A percentile compares a stretch with the other conserved stretches of the same genome.
Conservation (phyloP, 2,888 invertebrate species). For the Mycalesis mineus region DNA sequence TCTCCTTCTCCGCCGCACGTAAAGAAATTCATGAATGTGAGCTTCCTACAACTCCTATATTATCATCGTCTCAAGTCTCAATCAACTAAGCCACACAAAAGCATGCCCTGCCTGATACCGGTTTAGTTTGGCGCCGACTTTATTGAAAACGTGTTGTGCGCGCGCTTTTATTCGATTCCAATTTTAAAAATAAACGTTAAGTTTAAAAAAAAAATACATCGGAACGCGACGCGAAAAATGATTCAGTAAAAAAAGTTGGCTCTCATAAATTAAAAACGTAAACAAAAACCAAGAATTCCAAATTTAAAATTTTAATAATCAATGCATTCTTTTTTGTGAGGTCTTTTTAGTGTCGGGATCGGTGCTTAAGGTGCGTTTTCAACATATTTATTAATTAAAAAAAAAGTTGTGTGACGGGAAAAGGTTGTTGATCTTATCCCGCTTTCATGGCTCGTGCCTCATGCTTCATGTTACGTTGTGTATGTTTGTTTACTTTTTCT, state of each 20-base stretch:
- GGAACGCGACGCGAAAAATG: not conserved
- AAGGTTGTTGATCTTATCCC: conserved; percentile 18
- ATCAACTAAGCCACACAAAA: not conserved
- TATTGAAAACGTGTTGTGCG: conserved; percentile 4
- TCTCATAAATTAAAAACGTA: not conserved
- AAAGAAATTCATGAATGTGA: conserved; percentile 7
- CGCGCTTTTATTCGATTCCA: not conserved
- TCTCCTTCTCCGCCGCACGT: conserved; percentile 3
- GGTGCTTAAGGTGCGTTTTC: conserved; percentile 6
- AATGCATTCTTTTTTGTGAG: conserved; percentile 1
- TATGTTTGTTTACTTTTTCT: not conserved
- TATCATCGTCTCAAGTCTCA: conserved; percentile 1
- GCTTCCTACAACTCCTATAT: not conserved
- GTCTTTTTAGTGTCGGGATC: conserved; percentile 9
- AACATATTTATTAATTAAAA: conserved; percentile 16
- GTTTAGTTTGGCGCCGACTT: conserved; percentile 14
- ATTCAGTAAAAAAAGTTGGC: not conserved
- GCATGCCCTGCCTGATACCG: not conserved
- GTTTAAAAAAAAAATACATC: not conserved
- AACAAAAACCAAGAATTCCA: not conserved
- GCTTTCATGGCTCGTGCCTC: conserved; percentile 1
- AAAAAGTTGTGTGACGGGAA: conserved; percentile 20
- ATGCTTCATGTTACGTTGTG: conserved; percentile 1
- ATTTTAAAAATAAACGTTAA: conserved; percentile 9
- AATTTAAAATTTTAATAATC: not conserved